Conservation (phyloP, 2,797 vertebrate species). For the Silurus lanzhouensis region DNA sequence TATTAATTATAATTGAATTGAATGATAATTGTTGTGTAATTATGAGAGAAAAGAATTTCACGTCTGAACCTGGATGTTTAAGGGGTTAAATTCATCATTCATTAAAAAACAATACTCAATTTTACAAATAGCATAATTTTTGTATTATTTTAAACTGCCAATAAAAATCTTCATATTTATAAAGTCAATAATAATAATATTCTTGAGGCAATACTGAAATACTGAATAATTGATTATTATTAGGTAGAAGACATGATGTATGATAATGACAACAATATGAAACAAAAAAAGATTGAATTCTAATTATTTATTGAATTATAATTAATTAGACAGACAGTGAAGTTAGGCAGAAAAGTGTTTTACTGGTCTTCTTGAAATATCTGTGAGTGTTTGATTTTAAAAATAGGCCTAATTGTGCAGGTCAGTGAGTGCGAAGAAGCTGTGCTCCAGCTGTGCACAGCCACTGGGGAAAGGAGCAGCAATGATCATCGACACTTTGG, state of each 20-base stretch:
- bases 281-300: no score
- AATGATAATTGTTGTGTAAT: neutral
- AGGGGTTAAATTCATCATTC: neutral
- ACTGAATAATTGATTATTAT: no score
- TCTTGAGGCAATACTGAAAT: no score
- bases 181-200: no score
- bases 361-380: neutral
- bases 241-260: no score
- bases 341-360: neutral
- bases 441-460: conserved; percentile 88
- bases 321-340: neutral
- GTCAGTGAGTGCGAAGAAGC: conserved; percentile 92
- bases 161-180: neutral
- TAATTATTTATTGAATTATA: no score
- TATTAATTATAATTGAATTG: no score
- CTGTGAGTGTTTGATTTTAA: neutral
- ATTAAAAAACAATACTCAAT: neutral
- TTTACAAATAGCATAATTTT: neutral
- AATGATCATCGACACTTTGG: conserved; percentile 95
- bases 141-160: neutral
- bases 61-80: neutral
- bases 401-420: conserved; percentile 64
- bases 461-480: conserved; percentile 94
- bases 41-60: neutral
- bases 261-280: no score